A percentile compares a stretch with the other conserved stretches of the same genome.
Evolutionary conservation across 1,140 invertebrate genomes (phyloP).

Genomic region (Drosophila bocki): DNA sequence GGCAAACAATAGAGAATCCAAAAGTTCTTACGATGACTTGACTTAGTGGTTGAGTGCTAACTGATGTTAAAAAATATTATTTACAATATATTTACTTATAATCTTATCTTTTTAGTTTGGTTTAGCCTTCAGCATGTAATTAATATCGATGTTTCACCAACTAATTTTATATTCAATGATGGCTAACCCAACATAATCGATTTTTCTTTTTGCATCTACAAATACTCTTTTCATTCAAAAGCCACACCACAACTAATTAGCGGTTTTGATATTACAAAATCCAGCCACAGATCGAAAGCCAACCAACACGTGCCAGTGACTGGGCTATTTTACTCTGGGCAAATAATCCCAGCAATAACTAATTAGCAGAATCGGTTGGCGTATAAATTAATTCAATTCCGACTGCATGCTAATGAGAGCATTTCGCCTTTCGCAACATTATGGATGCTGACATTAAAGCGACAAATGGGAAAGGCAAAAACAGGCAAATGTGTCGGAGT

Average conservation of each 20-base stretch:
- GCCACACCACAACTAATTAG: slow-evolving; percentile 52
- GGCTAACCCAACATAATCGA: background rate
- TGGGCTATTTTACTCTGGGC: slow-evolving; percentile 13
- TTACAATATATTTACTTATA: background rate
- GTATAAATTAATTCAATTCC: slow-evolving; percentile 63
- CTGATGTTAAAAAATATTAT: too few relatives aligned
- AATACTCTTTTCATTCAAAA: slow-evolving; percentile 2
- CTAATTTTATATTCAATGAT: background rate
- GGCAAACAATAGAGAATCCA: background rate
- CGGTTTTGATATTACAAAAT: slow-evolving; percentile 39
- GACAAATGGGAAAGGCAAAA: slow-evolving; percentile 7
- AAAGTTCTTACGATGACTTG: background rate
- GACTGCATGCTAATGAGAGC: slow-evolving; percentile 35
- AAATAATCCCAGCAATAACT: slow-evolving; percentile 53
- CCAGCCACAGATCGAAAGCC: slow-evolving; percentile 19
- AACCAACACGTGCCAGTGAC: slow-evolving; percentile 35
- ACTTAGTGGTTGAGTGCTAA: background rate
- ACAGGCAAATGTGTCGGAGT: slow-evolving; percentile 48
- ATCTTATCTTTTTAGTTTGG: background rate
- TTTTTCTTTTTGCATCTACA: background rate
- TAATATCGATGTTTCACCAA: background rate
- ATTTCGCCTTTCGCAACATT: slow-evolving; percentile 30
- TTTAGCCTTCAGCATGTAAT: too few relatives aligned
- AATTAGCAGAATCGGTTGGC: slow-evolving; percentile 48
- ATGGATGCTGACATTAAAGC: slow-evolving; percentile 48